Evolutionary conservation across 2,797 vertebrate species (phyloP), one percentile per base, ranked within the genome.

Genomic region (Muraenolepis orangiensis): DNA sequence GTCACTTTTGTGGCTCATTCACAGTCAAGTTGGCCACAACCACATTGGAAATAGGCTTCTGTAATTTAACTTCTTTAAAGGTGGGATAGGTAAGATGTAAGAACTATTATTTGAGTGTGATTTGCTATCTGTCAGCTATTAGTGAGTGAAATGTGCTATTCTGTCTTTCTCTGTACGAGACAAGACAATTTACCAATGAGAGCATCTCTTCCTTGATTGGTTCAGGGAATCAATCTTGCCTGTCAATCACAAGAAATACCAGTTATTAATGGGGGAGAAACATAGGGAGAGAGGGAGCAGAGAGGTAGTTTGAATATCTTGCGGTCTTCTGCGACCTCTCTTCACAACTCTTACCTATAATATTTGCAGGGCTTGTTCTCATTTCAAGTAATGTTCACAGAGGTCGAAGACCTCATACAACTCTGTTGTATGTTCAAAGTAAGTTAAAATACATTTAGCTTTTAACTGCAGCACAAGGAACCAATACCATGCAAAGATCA

Each of bases 401-500:
- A 67, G 66, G 29, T 30, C 69, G 28, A 81, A 77, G 20, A 72
- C 38, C n/a, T n/a, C n/a, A n/a, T n/a, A n/a, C n/a, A 29, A 83
- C 61, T 85, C 76, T 86, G 16, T 16, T 69, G 32, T 40, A 64
- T 72, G 23, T 72, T 80, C 76, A 97, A 95, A 94, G 94, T 94
- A 94, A 91, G 86, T 92, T 94, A 93, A 94, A 94, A 93, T 93
- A 86, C 91, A 88, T 76, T 72, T 82, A 90, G 80, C 88, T 90
- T 86, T 80, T 78, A 89, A 87, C 88, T 89, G 84, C 87, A 90
- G 90, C 91, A 94, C 92, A 92, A 90, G 88, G 92, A 94, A 94
- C 85, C 89, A 88, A 90, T 83, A 87, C 92, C 94, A 94, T 95
- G 93, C 93, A 92, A n/a, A n/a, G n/a, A n/a, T n/a, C n/a, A n/a